Evolutionary conservation across 2,113 vertebrate species (phyloP), one percentile per base, ranked within the genome.

Genomic region (Pterocles gutturalis): DNA sequence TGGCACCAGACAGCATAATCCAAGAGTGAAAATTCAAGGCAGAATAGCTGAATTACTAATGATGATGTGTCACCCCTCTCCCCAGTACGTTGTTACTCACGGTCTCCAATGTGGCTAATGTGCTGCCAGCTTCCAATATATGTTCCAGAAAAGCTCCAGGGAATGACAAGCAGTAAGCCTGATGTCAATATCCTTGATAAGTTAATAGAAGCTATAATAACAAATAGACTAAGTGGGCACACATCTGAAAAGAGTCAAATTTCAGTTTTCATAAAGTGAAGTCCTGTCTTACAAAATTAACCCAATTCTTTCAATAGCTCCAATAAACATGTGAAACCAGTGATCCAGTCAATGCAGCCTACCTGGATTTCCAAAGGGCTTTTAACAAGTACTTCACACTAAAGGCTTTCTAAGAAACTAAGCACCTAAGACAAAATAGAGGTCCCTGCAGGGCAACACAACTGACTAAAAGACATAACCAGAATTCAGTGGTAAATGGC

Each of bases 1-100:
- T 79, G 51, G 33, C 51, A 87, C 55, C 54, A 89, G n/a, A 57
- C 11, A 71, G 36, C 46, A 71, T 41, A 41, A 41, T 41, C 33
- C 4, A 6, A 67, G 67, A 89, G 54, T 19, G 22, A 67, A 88
- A 92, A 90, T 22, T 51, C 67, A 78, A 90, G 64, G 54, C 1
- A 86, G n/a, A 86, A 54, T 4, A 93, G 66, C 36, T 78, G 67
- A 90, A 90, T 81, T 92, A 62, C 94, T 94, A 70, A 83, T 33
- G 26, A 81, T 0, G 2, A 80, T 36, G 38, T 61, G 65, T 48
- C 72, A 91, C 41, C 55, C 28, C 46, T 38, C 41, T 83, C 67
- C 55, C 60, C 28, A 53, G 41, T 29, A 83, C 54, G 55, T 53
- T 88, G 57, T 62, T 88, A 57, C 18, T 45, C 0, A 0, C 80